Conservation (phyloP, 2,888 invertebrate species). For the Tigriopus californicus region DNA sequence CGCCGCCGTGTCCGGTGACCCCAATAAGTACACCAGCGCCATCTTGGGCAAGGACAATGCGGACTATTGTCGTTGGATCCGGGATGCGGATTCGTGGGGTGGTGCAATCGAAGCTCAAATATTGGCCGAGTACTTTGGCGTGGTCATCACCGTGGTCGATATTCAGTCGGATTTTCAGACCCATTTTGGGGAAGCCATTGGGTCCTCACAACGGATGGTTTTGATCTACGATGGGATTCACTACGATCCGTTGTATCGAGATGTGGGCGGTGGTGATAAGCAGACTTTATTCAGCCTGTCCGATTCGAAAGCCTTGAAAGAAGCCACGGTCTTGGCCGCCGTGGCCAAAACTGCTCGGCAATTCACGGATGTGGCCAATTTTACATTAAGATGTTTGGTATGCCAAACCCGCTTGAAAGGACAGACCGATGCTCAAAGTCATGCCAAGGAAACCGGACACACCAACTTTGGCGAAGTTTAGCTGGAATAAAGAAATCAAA, state of each 20-base stretch:
- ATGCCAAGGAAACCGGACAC: slow-evolving; percentile 68
- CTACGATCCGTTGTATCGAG: slow-evolving; percentile 64
- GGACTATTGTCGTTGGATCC: slow-evolving; percentile 79
- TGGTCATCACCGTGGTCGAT: slow-evolving; percentile 86
- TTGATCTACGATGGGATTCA: slow-evolving; percentile 31
- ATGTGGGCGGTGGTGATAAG: not conserved
- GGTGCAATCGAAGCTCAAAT: slow-evolving; percentile 59
- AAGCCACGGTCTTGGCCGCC: not conserved
- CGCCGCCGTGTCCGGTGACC: slow-evolving; percentile 53
- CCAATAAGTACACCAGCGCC: slow-evolving; percentile 59
- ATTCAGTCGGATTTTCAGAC: slow-evolving; percentile 74
- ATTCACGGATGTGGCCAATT: slow-evolving; percentile 3
- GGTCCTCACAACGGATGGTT: not conserved
- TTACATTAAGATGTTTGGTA: slow-evolving; percentile 54
- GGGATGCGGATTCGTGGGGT: slow-evolving; percentile 74
- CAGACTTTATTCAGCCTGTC: not conserved
- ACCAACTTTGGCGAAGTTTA: slow-evolving; percentile 30
- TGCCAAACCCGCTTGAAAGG: slow-evolving; percentile 58
- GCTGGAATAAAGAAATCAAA: not conserved
- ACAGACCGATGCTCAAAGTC: slow-evolving; percentile 58
- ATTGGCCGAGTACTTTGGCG: slow-evolving; percentile 45
- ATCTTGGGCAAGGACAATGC: slow-evolving; percentile 61
- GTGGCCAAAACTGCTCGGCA: not conserved
- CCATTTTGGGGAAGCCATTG: slow-evolving; percentile 32
- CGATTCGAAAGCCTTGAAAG: not conserved